Base-by-base conservation (phyloP, 2,888 invertebrate genomes). In the Oscheius sp. region DNA sequence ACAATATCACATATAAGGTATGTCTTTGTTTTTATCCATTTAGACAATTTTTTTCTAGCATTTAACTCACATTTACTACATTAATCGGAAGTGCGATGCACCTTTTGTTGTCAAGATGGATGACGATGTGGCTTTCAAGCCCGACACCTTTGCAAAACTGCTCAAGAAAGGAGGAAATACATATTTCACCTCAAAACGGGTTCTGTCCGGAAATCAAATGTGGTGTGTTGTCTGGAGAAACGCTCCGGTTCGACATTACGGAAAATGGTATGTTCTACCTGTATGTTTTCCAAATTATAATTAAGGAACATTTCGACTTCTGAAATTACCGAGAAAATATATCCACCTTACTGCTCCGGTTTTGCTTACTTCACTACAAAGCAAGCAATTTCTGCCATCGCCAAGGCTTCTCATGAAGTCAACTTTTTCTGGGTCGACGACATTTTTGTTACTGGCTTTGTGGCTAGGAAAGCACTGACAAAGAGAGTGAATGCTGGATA, bases 361-460 rank as follows among this genome's bases (percentile, higher is more conserved):
- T 33, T 60, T 13, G 60, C 60, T 2, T 60, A 60, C 35, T 60
- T 60, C 10, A 10, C 35, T 13, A 60, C 60, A 60, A 60, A 35
- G 7, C 13, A 29, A 9, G 35, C 60, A n/a, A n/a, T 60, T 11
- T 37, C 37, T 13, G 35, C 32, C 5, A 13, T 60, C 5, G 60
- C 35, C 9, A 33, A 60, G 35, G 60, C 60, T 13, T 33, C 60
- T 2, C 7, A n/a, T 1, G 9, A 2, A 13, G 60, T 60, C n/a
- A 60, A 60, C 32, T 60, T 60, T 37, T 60, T 60, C n/a, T 60
- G 60, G 60, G 37, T 60, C 10, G 60, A 60, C 35, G 60, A 60
- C 11, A 60, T 60, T 60, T 60, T 60, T 35, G n/a, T 60, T 35
- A 60, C 60, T 9, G 60, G 60, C 13, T 60, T 35, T 60, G 37